Conservation (phyloP, 2,797 vertebrate species). For the Danionella dracula region DNA sequence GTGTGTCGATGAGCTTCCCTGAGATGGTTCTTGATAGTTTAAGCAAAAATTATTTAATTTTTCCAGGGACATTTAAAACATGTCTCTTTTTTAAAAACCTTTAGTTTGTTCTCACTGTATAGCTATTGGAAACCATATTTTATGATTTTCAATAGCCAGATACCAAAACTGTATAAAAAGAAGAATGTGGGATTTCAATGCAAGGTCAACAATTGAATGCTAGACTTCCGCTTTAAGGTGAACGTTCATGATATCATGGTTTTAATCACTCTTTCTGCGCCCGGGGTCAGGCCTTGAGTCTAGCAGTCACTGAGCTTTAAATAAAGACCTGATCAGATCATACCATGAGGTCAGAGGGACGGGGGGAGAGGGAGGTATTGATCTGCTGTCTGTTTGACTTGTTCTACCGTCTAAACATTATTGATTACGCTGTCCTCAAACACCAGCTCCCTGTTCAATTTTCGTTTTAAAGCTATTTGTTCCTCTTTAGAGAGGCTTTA, state of each 20-base stretch:
- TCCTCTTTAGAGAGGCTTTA: slow-evolving; percentile 60
- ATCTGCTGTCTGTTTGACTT: slow-evolving; percentile 70
- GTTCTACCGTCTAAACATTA: slow-evolving; percentile 73
- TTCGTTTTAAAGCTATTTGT: slow-evolving; percentile 71
- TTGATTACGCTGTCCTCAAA: slow-evolving; percentile 64
- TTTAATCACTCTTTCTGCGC: neutral
- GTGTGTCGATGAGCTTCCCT: no score
- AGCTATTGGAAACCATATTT: no score
- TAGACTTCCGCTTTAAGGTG: neutral
- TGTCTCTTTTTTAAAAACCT: no score
- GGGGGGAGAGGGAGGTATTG: slow-evolving; percentile 53
- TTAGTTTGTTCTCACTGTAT: no score
- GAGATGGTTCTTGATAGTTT: no score
- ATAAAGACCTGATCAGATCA: slow-evolving; percentile 48
- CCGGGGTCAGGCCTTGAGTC: slow-evolving; percentile 30
- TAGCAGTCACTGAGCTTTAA: slow-evolving; percentile 36
- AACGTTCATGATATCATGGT: neutral
- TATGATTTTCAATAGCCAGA: no score
- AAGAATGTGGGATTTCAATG: no score
- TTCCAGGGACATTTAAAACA: no score
- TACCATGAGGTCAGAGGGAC: slow-evolving; percentile 40
- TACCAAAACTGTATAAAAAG: no score
- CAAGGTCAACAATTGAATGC: no score
- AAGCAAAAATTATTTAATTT: no score
- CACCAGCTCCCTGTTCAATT: slow-evolving; percentile 67